A percentile compares a stretch with the other conserved stretches of the same genome.
Evolutionary conservation across 2,888 invertebrate genomes (phyloP).

Genomic region (Eubasilissa splendida): DNA sequence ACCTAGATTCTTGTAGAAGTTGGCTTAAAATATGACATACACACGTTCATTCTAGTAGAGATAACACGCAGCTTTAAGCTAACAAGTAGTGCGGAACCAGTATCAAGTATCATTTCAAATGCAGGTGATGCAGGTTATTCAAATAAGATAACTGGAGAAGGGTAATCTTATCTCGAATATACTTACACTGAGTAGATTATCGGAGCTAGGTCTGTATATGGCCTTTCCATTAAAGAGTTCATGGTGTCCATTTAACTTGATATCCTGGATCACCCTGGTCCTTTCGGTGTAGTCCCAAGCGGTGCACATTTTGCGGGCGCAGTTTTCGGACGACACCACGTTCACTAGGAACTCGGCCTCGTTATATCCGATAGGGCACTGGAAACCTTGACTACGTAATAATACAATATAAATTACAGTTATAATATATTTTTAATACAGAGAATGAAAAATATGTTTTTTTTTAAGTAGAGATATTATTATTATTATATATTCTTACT

Average conservation of each 20-base stretch:
- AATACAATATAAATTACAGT: not conserved
- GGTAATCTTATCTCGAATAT: not conserved
- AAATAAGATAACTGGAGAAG: too few species aligned
- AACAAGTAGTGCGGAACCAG: too few species aligned
- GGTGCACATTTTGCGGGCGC: conserved; percentile 67
- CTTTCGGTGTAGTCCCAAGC: conserved; percentile 64
- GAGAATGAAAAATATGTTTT: too few species aligned
- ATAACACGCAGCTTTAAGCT: not conserved
- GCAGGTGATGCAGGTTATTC: too few species aligned
- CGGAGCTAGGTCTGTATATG: conserved; percentile 16
- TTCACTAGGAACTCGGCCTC: conserved; percentile 89
- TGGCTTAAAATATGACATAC: too few species aligned
- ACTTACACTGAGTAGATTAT: not conserved
- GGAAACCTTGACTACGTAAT: conserved; percentile 73
- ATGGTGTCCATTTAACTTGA: conserved; percentile 13
- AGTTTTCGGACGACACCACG: conserved; percentile 69
- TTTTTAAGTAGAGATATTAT: too few species aligned
- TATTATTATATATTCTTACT: too few species aligned
- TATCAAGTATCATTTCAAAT: too few species aligned
- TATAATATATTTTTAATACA: too few species aligned
- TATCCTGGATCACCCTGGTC: not conserved
- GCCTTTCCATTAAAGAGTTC: conserved; percentile 34
- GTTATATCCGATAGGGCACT: conserved; percentile 85
- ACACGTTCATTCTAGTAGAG: not conserved
- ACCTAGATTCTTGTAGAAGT: too few species aligned